Conservation (phyloP, 1,140 invertebrate species). For the Drusus annulatus region DNA sequence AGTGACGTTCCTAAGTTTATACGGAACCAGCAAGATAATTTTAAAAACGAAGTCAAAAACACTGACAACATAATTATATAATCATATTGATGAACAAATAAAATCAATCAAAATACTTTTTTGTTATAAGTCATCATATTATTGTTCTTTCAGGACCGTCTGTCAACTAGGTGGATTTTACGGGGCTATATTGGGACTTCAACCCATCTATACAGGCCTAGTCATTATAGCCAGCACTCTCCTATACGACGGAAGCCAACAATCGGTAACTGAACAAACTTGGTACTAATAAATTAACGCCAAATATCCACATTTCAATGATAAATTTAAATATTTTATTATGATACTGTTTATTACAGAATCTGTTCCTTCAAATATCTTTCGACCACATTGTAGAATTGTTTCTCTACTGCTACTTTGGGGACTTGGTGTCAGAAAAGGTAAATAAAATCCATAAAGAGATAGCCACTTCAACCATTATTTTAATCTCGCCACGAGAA, state of each 20-base stretch:
- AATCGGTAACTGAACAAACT: conserved; percentile 48
- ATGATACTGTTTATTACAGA: conserved; percentile 44
- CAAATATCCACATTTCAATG: background rate
- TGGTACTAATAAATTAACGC: background rate
- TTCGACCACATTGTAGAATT: conserved; percentile 54
- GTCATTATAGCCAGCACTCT: conserved; percentile 52
- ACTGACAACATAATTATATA: too few relatives aligned
- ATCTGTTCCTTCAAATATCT: conserved; percentile 55
- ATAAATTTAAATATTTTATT: too few relatives aligned
- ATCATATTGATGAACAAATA: too few relatives aligned
- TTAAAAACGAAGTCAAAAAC: too few relatives aligned
- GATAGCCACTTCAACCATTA: too few relatives aligned
- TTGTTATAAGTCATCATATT: too few relatives aligned
- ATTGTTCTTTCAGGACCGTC: conserved; percentile 40
- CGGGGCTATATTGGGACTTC: conserved; percentile 43
- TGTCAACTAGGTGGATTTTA: conserved; percentile 41
- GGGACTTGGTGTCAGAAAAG: conserved; percentile 54
- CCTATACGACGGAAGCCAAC: conserved; percentile 53
- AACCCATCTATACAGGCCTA: conserved; percentile 52
- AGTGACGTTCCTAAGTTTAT: too few relatives aligned
- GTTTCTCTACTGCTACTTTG: conserved; percentile 56
- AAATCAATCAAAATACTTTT: too few relatives aligned
- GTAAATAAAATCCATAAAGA: conserved; percentile 19
- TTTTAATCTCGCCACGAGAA: too few relatives aligned
- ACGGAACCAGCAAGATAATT: too few relatives aligned